A percentile compares a stretch with the other conserved stretches of the same genome.
Conservation (phyloP, 2,797 vertebrate genomes). For the Taeniopygia guttata region DNA sequence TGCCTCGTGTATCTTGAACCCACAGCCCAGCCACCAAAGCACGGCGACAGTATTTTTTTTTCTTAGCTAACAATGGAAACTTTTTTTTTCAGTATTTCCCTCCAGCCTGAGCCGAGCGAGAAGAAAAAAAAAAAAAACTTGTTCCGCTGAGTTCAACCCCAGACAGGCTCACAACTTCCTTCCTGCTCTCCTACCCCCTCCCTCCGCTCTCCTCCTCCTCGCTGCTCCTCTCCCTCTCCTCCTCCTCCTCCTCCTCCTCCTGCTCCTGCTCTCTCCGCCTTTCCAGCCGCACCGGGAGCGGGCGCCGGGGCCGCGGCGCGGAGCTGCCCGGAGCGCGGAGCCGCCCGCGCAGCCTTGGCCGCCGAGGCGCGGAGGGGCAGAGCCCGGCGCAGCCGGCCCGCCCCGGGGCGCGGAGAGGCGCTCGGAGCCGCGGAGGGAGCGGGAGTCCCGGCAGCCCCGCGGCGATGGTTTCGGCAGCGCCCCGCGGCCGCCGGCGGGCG, state of each 20-base stretch:
- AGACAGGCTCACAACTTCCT: conserved; percentile 85
- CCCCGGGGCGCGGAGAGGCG: background rate
- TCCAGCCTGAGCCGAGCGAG: conserved; percentile 61
- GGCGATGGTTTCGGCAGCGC: background rate
- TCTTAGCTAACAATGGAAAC: conserved; percentile 78
- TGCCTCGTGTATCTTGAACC: conserved; percentile 72
- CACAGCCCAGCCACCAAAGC: conserved; percentile 63
- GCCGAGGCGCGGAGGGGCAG: background rate
- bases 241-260: background rate
- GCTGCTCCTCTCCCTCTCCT: background rate
- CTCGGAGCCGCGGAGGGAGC: background rate
- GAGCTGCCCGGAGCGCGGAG: background rate
- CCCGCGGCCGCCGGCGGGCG: background rate
- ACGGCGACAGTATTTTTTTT: conserved; percentile 11
- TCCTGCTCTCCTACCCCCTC: conserved; percentile 81
- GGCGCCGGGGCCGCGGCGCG: background rate
- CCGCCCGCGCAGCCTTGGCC: background rate
- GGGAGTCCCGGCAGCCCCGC: background rate
- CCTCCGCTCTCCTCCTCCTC: conserved; percentile 46
- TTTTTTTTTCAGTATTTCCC: conserved; percentile 77
- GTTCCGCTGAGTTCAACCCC: conserved; percentile 83
- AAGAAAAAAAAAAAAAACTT: conserved; percentile 46
- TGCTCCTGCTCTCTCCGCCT: background rate
- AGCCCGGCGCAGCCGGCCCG: background rate
- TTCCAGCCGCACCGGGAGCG: conserved; percentile 14